phyloP scores from a whole-genome alignment of 2,797 vertebrate genomes.

The Chrysocyon brachyurus region DNA sequence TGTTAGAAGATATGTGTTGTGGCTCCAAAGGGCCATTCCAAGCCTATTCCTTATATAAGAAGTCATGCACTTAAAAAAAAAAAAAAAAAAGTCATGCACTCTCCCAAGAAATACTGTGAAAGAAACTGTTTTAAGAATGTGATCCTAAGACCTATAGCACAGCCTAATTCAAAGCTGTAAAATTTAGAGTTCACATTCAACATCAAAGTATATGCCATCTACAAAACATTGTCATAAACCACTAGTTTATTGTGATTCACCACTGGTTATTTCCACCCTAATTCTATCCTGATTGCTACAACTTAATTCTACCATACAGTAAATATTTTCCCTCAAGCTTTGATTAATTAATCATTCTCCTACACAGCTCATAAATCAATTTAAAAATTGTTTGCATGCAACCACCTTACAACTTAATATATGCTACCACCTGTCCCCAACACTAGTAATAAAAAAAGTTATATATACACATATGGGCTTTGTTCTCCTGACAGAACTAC shows the following conservation, averaged over 20 bases:
- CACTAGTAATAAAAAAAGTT: background rate
- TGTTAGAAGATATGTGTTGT: background rate
- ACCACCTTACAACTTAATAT: constrained; percentile 52
- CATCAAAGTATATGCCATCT: constrained; percentile 6
- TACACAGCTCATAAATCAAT: constrained; percentile 33
- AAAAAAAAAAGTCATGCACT: background rate
- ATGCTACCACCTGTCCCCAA: background rate
- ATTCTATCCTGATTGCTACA: constrained; percentile 36
- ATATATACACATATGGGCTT: background rate
- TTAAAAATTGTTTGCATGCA: constrained; percentile 33
- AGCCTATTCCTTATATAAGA: constrained; percentile 24
- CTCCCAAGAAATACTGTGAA: background rate
- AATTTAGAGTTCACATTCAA: constrained; percentile 26
- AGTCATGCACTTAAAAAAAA: background rate
- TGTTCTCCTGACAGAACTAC: constrained; percentile 47
- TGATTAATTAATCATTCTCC: constrained; percentile 47
- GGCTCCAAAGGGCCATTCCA: constrained; percentile 48
- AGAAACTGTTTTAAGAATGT: constrained; percentile 17
- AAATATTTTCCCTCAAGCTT: constrained; percentile 42
- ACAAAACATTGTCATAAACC: constrained; percentile 61
- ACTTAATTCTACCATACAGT: constrained; percentile 37
- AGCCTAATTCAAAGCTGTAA: constrained; percentile 12
- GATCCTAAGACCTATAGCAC: background rate
- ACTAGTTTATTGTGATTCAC: background rate
- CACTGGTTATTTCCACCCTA: constrained; percentile 47